A percentile compares a stretch with the other conserved stretches of the same genome.
phyloP scores from a whole-genome alignment of 2,113 vertebrate genomes.

The Cariama cristata region DNA sequence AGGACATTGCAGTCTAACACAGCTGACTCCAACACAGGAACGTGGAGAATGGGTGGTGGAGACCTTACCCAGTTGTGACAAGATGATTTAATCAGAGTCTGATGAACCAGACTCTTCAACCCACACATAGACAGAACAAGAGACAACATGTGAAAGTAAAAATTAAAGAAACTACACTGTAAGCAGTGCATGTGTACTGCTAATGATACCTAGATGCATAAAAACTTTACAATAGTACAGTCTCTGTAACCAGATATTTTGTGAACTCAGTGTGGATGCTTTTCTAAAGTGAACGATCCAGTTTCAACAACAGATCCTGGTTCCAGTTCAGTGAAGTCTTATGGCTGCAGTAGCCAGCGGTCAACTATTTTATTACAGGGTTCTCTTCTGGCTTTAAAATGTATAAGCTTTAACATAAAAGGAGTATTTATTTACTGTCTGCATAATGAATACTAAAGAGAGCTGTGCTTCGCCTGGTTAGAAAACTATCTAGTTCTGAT shows the following conservation, averaged over 20 bases:
- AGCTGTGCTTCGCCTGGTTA: background rate
- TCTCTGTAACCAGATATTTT: background rate
- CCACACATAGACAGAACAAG: background rate
- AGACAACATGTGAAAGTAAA: rapidly evolving
- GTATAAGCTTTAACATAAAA: background rate
- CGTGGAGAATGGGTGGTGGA: background rate
- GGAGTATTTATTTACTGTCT: background rate
- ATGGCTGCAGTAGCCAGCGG: background rate
- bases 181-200: background rate
- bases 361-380: background rate
- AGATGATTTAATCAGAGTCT: background rate
- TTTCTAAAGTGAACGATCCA: background rate
- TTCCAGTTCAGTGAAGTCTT: background rate
- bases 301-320: background rate
- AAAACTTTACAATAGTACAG: background rate
- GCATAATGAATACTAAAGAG: background rate
- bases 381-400: background rate
- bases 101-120: background rate
- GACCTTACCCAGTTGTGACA: background rate
- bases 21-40: background rate
- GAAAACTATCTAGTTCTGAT: background rate
- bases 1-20: background rate
- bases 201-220: background rate
- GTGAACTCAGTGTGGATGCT: background rate
- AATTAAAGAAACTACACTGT: background rate